Percentiles rank a stretch among this genome's conserved stretches.
Evolutionary conservation across 2,113 vertebrate species (phyloP).

Genomic region (Puma concolor): DNA sequence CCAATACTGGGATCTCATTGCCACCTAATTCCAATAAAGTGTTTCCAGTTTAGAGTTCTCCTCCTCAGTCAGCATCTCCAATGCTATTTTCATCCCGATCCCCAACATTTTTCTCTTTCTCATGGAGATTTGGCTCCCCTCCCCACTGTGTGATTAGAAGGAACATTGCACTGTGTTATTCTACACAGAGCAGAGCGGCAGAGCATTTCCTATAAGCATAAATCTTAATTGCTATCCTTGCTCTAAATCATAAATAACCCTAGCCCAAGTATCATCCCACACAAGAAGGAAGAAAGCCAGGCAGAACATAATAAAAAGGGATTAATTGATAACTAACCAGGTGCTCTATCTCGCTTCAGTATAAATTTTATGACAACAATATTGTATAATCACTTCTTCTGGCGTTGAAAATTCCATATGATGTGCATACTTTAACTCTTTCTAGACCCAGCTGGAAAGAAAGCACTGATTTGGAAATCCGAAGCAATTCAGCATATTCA

Average conservation of each 20-base stretch:
- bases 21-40: not conserved
- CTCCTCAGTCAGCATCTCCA: not conserved
- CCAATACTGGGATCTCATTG: not conserved
- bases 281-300: not conserved
- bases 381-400: slow-evolving; percentile 60
- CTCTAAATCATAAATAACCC: not conserved
- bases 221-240: not conserved
- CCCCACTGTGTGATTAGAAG: not conserved
- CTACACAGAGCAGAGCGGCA: not conserved
- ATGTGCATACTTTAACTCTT: slow-evolving; percentile 19
- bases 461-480: not conserved
- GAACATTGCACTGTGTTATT: not conserved
- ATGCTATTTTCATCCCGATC: not conserved
- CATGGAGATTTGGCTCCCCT: accelerated
- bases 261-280: not conserved
- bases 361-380: slow-evolving; percentile 44
- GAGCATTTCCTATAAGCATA: not conserved
- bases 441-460: not conserved
- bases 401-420: not conserved
- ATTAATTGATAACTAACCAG: slow-evolving; percentile 57
- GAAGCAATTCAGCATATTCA: not conserved
- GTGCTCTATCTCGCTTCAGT: slow-evolving; percentile 13
- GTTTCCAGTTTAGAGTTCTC: not conserved
- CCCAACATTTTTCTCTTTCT: not conserved
- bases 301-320: not conserved